Evolutionary conservation across 2,797 vertebrate genomes (phyloP).

Genomic region (Xerus rutilus): DNA sequence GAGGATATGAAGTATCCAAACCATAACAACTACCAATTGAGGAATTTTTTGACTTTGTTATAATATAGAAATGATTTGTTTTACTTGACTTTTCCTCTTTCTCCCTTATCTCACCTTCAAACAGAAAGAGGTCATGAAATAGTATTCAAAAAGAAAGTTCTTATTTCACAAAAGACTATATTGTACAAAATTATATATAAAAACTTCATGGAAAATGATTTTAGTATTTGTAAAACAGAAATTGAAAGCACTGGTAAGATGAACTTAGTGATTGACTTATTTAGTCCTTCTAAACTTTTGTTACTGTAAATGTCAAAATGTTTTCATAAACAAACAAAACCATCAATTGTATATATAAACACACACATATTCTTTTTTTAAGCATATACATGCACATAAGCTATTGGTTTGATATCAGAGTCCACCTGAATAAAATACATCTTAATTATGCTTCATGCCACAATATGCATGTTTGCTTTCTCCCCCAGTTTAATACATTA

Average conservation of each 20-base stretch:
- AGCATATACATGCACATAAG: neutral
- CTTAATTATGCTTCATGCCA: neutral
- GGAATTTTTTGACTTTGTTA: constrained; percentile 59
- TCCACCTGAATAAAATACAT: constrained; percentile 36
- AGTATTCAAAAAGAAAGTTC: constrained; percentile 48
- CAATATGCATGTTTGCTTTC: neutral
- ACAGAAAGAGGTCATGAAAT: neutral
- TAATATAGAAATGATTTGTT: constrained; percentile 78
- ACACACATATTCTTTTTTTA: neutral
- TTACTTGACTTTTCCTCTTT: neutral
- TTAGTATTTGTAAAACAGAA: constrained; percentile 31
- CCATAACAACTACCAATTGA: constrained; percentile 37
- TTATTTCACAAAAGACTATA: constrained; percentile 39
- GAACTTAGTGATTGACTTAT: neutral
- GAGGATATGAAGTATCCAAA: too few species aligned
- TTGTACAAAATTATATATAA: constrained; percentile 37
- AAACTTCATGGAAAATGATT: constrained; percentile 57
- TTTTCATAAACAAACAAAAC: constrained; percentile 22
- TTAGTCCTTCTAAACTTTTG: neutral
- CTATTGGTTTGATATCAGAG: neutral
- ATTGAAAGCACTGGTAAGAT: neutral
- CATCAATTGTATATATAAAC: neutral
- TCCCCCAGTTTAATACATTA: neutral
- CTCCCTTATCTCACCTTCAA: neutral
- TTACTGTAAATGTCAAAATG: constrained; percentile 2